Evolutionary conservation across 2,113 vertebrate genomes (phyloP).

Genomic region (Aix galericulata): DNA sequence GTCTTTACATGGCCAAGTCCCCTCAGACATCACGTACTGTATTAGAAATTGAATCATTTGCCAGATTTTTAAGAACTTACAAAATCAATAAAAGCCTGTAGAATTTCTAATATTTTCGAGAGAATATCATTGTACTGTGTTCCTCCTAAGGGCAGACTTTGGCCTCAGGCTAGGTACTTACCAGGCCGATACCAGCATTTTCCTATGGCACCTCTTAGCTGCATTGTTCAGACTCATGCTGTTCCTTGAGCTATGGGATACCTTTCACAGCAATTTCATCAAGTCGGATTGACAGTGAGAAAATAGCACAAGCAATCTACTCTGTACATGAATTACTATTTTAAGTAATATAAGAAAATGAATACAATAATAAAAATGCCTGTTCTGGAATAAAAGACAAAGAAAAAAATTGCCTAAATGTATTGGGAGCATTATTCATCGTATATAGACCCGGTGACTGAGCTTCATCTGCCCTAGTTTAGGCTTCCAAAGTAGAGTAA

Average conservation of each 20-base stretch:
- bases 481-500: not conserved
- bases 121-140: not conserved
- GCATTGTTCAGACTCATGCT: fast-evolving
- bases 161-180: not conserved
- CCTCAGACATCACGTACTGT: not conserved
- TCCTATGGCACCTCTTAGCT: fast-evolving
- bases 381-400: not conserved
- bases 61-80: not conserved
- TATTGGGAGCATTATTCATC: not conserved
- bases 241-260: not conserved
- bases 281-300: not conserved
- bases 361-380: slow-evolving; percentile 1
- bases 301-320: not conserved
- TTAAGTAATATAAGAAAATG: not conserved
- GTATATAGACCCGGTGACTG: not conserved
- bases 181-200: not conserved
- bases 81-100: not conserved
- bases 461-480: slow-evolving; percentile 8
- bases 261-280: not conserved
- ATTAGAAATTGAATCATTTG: not conserved
- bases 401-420: not conserved
- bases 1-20: not conserved
- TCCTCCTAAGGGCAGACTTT: not conserved
- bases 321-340: not conserved
- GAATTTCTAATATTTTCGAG: not conserved